A percentile compares a stretch with the other conserved stretches of the same genome.
Conservation (phyloP, 1,140 invertebrate species). For the Alviniconcha marisindica region DNA sequence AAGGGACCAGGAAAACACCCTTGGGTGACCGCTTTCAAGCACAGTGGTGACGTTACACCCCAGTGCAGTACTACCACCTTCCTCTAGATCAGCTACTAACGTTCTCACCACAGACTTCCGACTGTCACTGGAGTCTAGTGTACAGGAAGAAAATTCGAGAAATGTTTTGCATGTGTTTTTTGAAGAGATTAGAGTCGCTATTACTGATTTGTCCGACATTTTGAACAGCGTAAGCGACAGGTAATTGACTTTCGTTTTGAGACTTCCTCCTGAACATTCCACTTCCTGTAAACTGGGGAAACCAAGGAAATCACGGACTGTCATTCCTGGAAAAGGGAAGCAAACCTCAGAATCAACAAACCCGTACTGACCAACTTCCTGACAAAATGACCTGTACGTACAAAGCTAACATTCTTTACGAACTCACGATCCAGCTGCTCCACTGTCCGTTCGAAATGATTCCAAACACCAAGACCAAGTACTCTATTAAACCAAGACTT, state of each 20-base stretch:
- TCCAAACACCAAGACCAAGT: no score
- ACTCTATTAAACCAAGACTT: no score
- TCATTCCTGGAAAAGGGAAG: conserved; percentile 22
- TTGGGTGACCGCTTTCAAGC: not conserved
- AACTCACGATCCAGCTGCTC: no score
- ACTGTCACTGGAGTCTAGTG: not conserved
- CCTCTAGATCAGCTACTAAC: conserved; percentile 11
- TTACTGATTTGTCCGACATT: conserved; percentile 7
- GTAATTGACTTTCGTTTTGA: conserved; percentile 16
- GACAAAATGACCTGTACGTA: no score
- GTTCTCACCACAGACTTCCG: conserved; percentile 6
- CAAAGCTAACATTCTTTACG: no score
- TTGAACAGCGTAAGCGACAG: conserved; percentile 8
- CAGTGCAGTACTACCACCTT: not conserved
- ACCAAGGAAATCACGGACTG: conserved; percentile 2
- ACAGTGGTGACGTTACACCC: conserved; percentile 33
- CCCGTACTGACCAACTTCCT: no score
- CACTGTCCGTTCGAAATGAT: no score
- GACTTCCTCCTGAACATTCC: conserved; percentile 8
- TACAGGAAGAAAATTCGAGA: conserved; percentile 18
- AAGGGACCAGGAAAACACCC: not conserved
- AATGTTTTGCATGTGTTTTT: not conserved
- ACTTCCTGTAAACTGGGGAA: conserved; percentile 25
- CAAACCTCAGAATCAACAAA: no score
- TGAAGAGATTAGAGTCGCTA: not conserved